phyloP scores from a whole-genome alignment of 1,140 invertebrate species.

The Rhopalosiphum padi region DNA sequence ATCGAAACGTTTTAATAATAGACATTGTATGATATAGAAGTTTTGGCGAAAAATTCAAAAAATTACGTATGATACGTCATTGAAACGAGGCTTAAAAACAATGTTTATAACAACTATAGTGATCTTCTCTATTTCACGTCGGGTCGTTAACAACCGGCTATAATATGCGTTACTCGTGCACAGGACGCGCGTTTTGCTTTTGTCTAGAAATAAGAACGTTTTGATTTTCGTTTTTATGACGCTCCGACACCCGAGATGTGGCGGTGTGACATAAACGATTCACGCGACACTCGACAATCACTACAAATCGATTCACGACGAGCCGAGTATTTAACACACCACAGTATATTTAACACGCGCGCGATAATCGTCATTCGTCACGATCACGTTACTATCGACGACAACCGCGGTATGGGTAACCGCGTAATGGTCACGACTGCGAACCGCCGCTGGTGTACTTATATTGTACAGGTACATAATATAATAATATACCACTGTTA shows the following conservation, averaged over 20 bases:
- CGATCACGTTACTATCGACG: not conserved
- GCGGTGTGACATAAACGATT: not conserved
- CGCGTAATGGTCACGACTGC: not conserved
- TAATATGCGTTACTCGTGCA: too few species aligned
- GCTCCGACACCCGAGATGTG: not conserved
- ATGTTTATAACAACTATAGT: too few species aligned
- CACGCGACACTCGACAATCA: not conserved
- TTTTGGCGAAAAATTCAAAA: not conserved
- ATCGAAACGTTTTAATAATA: constrained; percentile 4
- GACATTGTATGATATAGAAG: not conserved
- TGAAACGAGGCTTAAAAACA: not conserved
- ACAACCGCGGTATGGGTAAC: too few species aligned
- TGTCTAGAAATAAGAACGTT: not conserved
- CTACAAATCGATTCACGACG: not conserved
- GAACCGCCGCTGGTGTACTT: not conserved
- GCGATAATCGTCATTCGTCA: not conserved
- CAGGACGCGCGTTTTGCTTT: not conserved
- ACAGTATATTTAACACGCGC: too few species aligned
- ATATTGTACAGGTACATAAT: too few species aligned
- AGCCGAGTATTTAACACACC: not conserved
- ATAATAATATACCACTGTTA: not conserved
- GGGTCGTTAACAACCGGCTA: too few species aligned
- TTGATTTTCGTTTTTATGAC: not conserved
- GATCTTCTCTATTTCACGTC: too few species aligned
- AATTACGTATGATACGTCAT: not conserved